Base-by-base conservation (phyloP, 2,797 vertebrate species). In the Tokudaia tokunoshimensis region DNA sequence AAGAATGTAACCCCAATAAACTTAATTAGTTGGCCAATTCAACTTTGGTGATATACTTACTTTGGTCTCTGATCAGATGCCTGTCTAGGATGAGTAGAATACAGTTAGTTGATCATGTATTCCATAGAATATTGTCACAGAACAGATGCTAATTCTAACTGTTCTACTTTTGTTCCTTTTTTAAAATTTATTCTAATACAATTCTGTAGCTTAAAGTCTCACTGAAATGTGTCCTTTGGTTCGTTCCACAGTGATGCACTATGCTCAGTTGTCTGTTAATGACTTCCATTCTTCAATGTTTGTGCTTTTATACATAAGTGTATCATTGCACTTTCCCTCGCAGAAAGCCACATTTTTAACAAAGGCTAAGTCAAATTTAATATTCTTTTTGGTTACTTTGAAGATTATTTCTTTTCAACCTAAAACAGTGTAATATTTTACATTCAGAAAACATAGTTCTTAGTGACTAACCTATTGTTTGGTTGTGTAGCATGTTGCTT, bases 371-470 rank as follows among this genome's bases (percentile, higher is more conserved):
- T 79, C n/a, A 59, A 81, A 52, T 89, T 94, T 10, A 26, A 57
- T 0, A 34, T 24, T 22, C 9, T 79, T 12, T 2, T 83, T 89
- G 26, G 14, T 72, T 95, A 61, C 17, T 86, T 78, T 93, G 47
- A 31, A 89, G 20, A 88, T 31, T 15, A n/a, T 41, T 31, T 95
- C 17, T 31, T 96, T 78, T n/a, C 92, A 75, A n/a, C 74, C 37
- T 82, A 22, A 84, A 96, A 10, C 4, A 91, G 14, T 67, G 12
- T 2, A 67, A 81, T 72, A 94, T 13, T 92, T 95, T 65, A 5
- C 75, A 14, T 84, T 83, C 15, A 76, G 61, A 75, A 6, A 87
- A 5, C 29, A 57, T 37, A 55, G 34, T 72, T 94, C 41, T 83
- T 29, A 84, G 52, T 87, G 81, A 57, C 67, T 41, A 87, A 70